Evolutionary conservation across 2,113 vertebrate genomes (phyloP).

Genomic region (Syngnathus typhle): DNA sequence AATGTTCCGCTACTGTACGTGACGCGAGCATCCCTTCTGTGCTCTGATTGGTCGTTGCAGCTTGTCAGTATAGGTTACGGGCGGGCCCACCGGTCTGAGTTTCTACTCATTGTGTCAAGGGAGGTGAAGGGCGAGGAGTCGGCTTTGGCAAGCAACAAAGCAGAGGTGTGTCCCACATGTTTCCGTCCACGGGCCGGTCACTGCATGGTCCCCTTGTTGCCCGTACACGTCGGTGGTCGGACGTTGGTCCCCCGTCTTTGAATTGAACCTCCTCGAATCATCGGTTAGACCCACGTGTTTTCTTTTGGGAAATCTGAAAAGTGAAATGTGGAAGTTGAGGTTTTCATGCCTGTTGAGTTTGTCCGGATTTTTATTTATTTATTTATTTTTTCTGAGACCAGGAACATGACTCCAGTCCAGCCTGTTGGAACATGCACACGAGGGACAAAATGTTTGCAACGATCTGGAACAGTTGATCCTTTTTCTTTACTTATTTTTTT

Average conservation of each 20-base stretch:
- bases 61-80: constrained; percentile 92
- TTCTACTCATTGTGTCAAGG: constrained; percentile 94
- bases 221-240: constrained; percentile 34
- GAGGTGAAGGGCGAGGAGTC: constrained; percentile 89
- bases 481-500: background rate
- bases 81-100: constrained; percentile 89
- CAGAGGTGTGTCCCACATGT: constrained; percentile 85
- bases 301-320: too few species aligned
- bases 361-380: constrained; percentile 10
- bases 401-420: constrained; percentile 47
- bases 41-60: constrained; percentile 88
- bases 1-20: constrained; percentile 48
- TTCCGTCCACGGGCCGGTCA: constrained; percentile 66
- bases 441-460: constrained; percentile 36
- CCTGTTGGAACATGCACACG: constrained; percentile 63
- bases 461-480: background rate
- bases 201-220: constrained; percentile 73
- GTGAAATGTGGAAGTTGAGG: background rate
- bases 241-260: constrained; percentile 44
- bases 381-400: constrained; percentile 22
- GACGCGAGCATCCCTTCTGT: constrained; percentile 66
- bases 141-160: constrained; percentile 82
- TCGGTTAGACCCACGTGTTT: constrained; percentile 35
- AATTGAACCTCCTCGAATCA: constrained; percentile 44
- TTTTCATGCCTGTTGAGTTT: constrained; percentile 3